Conservation (phyloP, 2,888 invertebrate genomes). For the Rotaria macrura region DNA sequence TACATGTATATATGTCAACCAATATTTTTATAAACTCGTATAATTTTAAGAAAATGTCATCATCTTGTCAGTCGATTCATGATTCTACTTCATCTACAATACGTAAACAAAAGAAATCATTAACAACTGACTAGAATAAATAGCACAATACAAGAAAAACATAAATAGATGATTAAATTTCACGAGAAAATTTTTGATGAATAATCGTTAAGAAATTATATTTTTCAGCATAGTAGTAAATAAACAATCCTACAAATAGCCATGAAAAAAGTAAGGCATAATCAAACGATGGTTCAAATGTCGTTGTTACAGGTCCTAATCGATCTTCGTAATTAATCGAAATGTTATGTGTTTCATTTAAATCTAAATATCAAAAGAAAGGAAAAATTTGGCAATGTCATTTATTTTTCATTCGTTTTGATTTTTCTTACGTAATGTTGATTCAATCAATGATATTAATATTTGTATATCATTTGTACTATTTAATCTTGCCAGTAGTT, state of each 20-base stretch:
- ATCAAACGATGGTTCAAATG: conserved; percentile 2
- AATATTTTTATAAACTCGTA: too few relatives aligned
- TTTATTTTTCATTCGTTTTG: background rate
- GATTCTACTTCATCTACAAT: background rate
- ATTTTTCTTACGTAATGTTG: background rate
- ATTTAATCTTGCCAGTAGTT: conserved; percentile 72
- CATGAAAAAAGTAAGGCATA: background rate
- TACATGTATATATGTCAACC: too few relatives aligned
- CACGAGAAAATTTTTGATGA: background rate
- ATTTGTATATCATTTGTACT: conserved; percentile 51
- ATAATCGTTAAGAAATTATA: background rate
- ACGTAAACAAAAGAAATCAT: background rate
- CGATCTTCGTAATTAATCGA: background rate
- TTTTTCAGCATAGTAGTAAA: background rate
- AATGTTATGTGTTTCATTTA: background rate
- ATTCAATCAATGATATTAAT: background rate
- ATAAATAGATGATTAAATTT: background rate
- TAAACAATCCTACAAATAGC: background rate
- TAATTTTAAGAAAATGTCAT: too few relatives aligned
- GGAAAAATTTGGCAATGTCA: background rate
- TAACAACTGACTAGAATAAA: background rate
- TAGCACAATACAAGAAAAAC: background rate
- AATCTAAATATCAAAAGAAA: background rate
- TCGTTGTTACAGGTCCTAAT: background rate
- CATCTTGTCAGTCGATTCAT: too few relatives aligned